phyloP scores from a whole-genome alignment of 2,888 invertebrate genomes.

The Synergus umbraculus region DNA sequence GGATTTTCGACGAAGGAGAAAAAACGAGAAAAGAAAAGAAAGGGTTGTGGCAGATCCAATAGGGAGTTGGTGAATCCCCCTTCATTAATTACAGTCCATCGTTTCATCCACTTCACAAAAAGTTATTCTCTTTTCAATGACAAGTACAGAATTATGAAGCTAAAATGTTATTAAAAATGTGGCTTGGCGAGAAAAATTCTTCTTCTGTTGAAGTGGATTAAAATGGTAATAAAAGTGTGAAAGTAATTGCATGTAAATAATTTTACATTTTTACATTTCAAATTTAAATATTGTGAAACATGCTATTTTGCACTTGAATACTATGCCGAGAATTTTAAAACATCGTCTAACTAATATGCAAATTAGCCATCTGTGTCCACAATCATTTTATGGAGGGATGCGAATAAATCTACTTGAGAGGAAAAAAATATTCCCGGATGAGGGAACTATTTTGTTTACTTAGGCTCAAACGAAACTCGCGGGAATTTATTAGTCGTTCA shows the following conservation, averaged over 20 bases:
- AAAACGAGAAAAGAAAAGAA: conserved; percentile 36
- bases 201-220: neutral
- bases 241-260: neutral
- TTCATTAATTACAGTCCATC: conserved; percentile 3
- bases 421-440: neutral
- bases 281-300: neutral
- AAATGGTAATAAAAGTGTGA: neutral
- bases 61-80: neutral
- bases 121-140: neutral
- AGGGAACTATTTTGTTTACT: neutral
- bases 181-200: neutral
- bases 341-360: neutral
- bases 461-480: conserved; percentile 47
- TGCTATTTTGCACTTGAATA: neutral
- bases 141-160: conserved; percentile 3
- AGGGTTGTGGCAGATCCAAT: conserved; percentile 27
- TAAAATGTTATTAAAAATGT: neutral
- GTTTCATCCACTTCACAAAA: neutral
- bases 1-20: conserved; percentile 43
- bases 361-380: neutral
- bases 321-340: neutral
- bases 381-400: neutral
- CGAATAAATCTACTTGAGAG: neutral
- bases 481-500: neutral
- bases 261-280: too few species aligned